Base-by-base conservation (phyloP, 2,113 vertebrate species). In the Urocitellus parryii region DNA sequence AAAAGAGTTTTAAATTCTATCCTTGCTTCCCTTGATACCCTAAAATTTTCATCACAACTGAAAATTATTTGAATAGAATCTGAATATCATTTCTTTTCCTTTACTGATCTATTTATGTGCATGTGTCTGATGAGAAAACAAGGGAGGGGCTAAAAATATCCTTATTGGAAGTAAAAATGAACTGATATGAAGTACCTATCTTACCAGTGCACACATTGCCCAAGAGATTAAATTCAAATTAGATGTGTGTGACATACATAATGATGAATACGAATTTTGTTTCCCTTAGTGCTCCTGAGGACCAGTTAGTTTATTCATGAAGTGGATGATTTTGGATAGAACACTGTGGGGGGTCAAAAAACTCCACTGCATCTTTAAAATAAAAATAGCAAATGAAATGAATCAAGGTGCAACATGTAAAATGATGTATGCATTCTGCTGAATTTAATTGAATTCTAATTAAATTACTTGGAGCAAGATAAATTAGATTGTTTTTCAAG, bases 401-500 rank as follows among this genome's bases (percentile, higher is more conserved):
- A 97, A 91, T 92, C 73, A 95, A 96, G 80, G 84, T 92, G 51
- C 25, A 85, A 79, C 29, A 27, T 92, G 63, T 96, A 85, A 86
- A 85, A 91, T 90, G 93, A 94, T 96, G 22, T 85, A 96, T 72
- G 76, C 48, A 94, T 93, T 96, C 95, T 97, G 72, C 20, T 95
- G 85, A 96, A 96, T 53, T 96, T 97, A 97, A 94, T 8, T 93
- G 53, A 76, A 32, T 68, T 97, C 42, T 82, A 96, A 95, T 98
- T 96, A 94, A 96, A 98, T 95, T 91, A 82, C 29, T 89, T 95
- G 82, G 32, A 85, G 4, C 29, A 97, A 97, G 67, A 97, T 56
- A 97, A 97, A 97, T 92, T 86, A n/a, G 95, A 97, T 91, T 97
- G 61, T 94, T 97, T 79, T 80, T 73, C 79, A 96, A 96, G 88